A percentile compares a stretch with the other conserved stretches of the same genome.
These are phyloP conservation scores for Diploscapter pachys DNA, from an alignment of 1,140 invertebrate genomes.

Conservation along the genomic window DNA sequence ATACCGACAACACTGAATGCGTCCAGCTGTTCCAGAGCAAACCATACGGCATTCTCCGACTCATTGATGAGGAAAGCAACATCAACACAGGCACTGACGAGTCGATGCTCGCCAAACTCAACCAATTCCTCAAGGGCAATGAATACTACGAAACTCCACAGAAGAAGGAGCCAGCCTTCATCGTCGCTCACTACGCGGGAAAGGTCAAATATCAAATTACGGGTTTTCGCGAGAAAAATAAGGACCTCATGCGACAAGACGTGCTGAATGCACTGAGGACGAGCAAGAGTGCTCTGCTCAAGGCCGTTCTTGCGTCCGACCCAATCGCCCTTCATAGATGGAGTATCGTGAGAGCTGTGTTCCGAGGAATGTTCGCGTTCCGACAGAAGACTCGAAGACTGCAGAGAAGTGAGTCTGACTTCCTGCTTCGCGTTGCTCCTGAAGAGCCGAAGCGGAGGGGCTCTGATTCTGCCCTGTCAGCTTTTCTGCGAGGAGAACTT, in stretches of 20 bases:
- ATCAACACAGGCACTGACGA: conserved; percentile 95
- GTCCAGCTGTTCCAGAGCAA: conserved; percentile 78
- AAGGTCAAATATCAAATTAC: conserved; percentile 79
- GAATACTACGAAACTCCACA: conserved; percentile 87
- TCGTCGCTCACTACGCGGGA: conserved; percentile 88
- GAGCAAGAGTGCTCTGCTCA: conserved; percentile 82
- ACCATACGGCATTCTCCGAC: conserved; percentile 81
- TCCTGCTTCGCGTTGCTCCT: no score
- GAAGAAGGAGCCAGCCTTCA: conserved; percentile 81
- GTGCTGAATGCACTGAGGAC: conserved; percentile 89
- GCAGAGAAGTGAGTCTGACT: conserved; percentile 19
- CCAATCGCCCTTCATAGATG: conserved; percentile 90
- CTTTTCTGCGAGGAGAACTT: conserved; percentile 54
- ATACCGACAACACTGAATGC: conserved; percentile 86
- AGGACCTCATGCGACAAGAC: conserved; percentile 87
- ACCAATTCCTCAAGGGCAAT: conserved; percentile 70
- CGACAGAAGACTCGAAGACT: conserved; percentile 72
- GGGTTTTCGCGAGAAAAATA: conserved; percentile 92
- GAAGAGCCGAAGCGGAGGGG: conserved; percentile 32
- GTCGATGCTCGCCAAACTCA: conserved; percentile 86
- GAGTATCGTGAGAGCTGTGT: conserved; percentile 86
- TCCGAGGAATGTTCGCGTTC: conserved; percentile 85
- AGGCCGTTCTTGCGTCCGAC: conserved; percentile 86
- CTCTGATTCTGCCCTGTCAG: conserved; percentile 53
- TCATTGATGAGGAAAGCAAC: conserved; percentile 94